Evolutionary conservation across 1,140 invertebrate genomes (phyloP), one percentile per base, ranked within the genome.

Genomic region (Vanessa tameamea): DNA sequence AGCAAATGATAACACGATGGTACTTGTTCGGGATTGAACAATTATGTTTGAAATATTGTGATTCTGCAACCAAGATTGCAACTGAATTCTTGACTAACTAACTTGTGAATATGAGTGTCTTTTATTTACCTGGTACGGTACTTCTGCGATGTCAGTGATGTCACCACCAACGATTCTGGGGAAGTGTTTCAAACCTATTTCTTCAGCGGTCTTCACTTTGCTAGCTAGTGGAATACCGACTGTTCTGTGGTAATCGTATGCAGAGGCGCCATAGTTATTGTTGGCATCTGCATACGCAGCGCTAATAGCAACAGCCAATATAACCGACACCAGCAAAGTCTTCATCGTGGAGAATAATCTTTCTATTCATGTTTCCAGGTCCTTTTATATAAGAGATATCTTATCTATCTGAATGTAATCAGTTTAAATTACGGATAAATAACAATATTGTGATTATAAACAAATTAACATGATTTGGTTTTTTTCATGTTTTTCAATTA

Each of bases 81-180:
- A 4, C 7, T 4, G 3, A 5, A 4, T 5, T 37, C 31, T 37
- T 43, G 9, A 43, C 37, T 43, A 43, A 43, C 37, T 43, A 31
- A 31, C 8, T 9, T 53, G 47, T 5, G 13, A 47, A 61, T 51
- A 11, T 31, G n/a, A n/a, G 50, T 37, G 16, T 43, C 0, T 64
- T 51, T 48, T 48, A 43, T 31, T 78, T 78, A 88, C 86, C 78
- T 88, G 86, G 65, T 85, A 88, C 9, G 86, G 86, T 15, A 77
- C 72, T 55, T 79, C 26, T 26, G 72, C 69, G 23, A 88, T 82
- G 53, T 86, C 81, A 47, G 81, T 77, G 14, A 77, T 31, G 0
- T 53, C 31, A 37, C 83, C 86, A 16, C 86, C 86, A 16, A 83
- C 80, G 61, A 86, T 86, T 65, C 79, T 77, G 6, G 11, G 53